phyloP scores from a whole-genome alignment of 2,113 vertebrate species.

The Ctenomys sociabilis region DNA sequence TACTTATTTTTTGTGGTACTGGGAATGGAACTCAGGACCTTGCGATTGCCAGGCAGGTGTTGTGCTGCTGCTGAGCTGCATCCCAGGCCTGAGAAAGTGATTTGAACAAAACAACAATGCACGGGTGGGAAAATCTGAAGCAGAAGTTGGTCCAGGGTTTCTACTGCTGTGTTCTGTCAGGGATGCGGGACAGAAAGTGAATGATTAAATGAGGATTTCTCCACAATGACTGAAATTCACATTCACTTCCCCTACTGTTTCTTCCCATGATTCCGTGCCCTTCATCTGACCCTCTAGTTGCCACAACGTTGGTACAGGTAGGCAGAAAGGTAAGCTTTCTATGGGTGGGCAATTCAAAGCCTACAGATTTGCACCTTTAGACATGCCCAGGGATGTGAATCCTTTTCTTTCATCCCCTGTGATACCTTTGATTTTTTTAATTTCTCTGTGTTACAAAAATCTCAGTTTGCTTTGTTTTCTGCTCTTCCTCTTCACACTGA shows the following conservation, averaged over 20 bases:
- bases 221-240: not conserved
- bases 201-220: constrained; percentile 24
- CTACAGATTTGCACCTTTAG: constrained; percentile 24
- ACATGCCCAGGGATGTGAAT: constrained; percentile 13
- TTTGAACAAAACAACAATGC: not conserved
- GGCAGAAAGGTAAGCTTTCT: not conserved
- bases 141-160: not conserved
- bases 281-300: not conserved
- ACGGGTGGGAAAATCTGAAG: not conserved
- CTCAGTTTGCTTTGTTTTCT: constrained; percentile 53
- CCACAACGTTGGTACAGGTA: not conserved
- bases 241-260: not conserved
- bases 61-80: too few species aligned
- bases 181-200: not conserved
- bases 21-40: too few species aligned
- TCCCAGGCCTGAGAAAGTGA: not conserved
- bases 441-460: constrained; percentile 57
- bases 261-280: not conserved
- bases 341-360: not conserved
- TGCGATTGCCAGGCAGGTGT: too few species aligned
- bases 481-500: constrained; percentile 60
- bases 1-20: too few species aligned
- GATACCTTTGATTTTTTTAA: constrained; percentile 31
- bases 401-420: constrained; percentile 42
- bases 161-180: not conserved